Conservation (phyloP, 2,888 invertebrate genomes). For the Cabera pusaria region DNA sequence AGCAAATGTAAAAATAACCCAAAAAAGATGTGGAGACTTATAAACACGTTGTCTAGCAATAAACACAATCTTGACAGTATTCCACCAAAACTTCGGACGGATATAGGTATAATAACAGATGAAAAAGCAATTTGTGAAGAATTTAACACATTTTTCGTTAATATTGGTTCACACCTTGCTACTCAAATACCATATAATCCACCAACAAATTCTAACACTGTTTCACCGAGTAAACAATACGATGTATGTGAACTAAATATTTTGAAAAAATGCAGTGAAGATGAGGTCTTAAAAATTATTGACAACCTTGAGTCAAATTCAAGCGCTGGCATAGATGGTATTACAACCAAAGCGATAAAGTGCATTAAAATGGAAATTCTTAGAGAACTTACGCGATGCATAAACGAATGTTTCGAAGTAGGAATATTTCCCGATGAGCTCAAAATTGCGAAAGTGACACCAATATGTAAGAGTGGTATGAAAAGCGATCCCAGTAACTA, state of each 20-base stretch:
- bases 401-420: background rate
- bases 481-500: constrained; percentile 1
- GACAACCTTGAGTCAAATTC: no score
- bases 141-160: background rate
- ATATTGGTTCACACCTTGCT: background rate
- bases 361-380: no score
- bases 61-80: background rate
- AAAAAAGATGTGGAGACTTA: constrained; percentile 1
- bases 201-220: background rate
- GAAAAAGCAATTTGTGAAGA: background rate
- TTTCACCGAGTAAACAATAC: background rate
- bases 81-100: constrained; percentile 1
- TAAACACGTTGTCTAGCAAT: constrained; percentile 1
- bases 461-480: background rate
- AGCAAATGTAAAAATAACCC: background rate
- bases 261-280: no score
- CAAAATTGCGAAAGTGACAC: background rate
- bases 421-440: constrained; percentile 1
- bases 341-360: no score
- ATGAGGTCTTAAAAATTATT: no score
- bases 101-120: background rate
- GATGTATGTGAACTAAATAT: no score
- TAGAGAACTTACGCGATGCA: no score
- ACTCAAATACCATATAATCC: background rate
- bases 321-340: no score